Conservation (phyloP, 2,797 vertebrate species). For the Crypturellus tataupa region DNA sequence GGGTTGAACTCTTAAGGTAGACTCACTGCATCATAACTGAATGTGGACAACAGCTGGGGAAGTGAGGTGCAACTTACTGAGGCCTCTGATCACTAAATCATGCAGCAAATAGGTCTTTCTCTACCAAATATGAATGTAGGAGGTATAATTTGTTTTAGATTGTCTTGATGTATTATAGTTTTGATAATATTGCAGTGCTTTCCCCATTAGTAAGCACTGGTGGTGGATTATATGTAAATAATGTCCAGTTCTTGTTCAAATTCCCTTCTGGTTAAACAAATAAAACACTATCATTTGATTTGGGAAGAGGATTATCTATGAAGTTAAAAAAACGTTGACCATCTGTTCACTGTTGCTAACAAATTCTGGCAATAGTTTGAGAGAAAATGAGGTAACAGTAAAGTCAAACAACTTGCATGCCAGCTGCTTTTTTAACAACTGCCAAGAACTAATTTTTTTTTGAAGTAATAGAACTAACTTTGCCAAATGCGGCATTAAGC, state of each 20-base stretch:
- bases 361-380: constrained; percentile 67
- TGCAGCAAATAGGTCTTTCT: background rate
- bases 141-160: background rate
- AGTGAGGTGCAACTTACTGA: background rate
- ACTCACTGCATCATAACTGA: background rate
- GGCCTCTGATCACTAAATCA: background rate
- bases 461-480: constrained; percentile 36
- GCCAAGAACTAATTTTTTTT: constrained; percentile 52
- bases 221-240: background rate
- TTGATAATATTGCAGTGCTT: background rate
- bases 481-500: constrained; percentile 70
- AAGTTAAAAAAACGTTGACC: constrained; percentile 42
- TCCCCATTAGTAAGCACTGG: background rate
- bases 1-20: background rate
- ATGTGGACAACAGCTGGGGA: background rate
- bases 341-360: constrained; percentile 66
- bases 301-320: constrained; percentile 59
- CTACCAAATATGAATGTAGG: background rate
- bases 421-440: constrained; percentile 71
- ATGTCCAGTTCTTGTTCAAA: background rate
- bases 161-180: background rate
- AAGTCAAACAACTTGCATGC: constrained; percentile 61
- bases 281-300: constrained; percentile 42
- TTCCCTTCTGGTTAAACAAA: constrained; percentile 14
- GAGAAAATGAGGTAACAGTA: constrained; percentile 77